Conservation (phyloP, 1,140 invertebrate species). For the Hypothenemus hampei region DNA sequence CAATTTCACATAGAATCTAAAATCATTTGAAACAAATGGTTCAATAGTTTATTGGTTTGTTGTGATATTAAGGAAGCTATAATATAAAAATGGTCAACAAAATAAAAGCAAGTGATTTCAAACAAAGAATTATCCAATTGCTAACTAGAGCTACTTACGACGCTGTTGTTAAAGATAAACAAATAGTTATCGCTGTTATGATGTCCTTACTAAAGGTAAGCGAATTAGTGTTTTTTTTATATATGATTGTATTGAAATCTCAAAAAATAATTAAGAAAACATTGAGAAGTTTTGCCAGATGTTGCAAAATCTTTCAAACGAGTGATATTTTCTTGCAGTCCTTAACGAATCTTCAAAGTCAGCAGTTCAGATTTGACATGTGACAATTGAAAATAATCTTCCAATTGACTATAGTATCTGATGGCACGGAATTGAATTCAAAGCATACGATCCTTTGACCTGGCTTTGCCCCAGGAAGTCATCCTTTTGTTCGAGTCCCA, state of each 20-base stretch:
- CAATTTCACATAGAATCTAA: too few relatives aligned
- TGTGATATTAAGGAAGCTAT: too few relatives aligned
- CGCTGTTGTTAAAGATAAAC: conserved; percentile 79
- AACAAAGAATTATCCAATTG: conserved; percentile 58
- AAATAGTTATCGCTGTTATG: conserved; percentile 72
- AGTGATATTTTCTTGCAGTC: conserved; percentile 45
- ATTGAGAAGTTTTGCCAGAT: too few relatives aligned
- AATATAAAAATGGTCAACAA: too few relatives aligned
- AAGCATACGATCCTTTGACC: conserved; percentile 48
- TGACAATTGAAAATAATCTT: conserved; percentile 66
- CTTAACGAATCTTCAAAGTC: conserved; percentile 45
- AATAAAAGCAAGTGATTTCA: conserved; percentile 11
- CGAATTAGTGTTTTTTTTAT: too few relatives aligned
- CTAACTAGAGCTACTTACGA: conserved; percentile 77
- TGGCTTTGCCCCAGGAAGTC: conserved; percentile 56
- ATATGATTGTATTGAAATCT: too few relatives aligned
- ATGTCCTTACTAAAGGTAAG: conserved; percentile 65
- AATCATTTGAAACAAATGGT: too few relatives aligned
- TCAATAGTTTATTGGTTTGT: too few relatives aligned
- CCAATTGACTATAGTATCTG: conserved; percentile 46
- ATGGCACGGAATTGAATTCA: conserved; percentile 41
- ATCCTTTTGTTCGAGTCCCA: conserved; percentile 51
- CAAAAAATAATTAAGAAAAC: too few relatives aligned
- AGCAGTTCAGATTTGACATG: conserved; percentile 51
- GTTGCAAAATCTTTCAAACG: conserved; percentile 6